Percentiles rank a stretch among this genome's conserved stretches.
Evolutionary conservation across 2,113 vertebrate species (phyloP).

Genomic region (Neodontobutis hainanensis): DNA sequence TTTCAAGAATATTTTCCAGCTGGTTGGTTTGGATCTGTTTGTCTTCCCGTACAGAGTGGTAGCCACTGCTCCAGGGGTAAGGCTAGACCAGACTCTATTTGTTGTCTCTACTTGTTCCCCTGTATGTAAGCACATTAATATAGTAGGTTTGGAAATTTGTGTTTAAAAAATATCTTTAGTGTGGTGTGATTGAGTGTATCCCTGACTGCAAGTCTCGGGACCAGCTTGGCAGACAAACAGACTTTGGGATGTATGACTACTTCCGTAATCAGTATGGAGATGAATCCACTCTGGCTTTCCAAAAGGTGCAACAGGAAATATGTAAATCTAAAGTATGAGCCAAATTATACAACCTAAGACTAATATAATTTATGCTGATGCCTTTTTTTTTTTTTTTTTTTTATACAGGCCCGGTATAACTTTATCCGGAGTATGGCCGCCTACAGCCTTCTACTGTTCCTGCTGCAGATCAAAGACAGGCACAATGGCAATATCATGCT

Average conservation of each 20-base stretch:
- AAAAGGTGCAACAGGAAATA: conserved; percentile 83
- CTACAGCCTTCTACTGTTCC: conserved; percentile 95
- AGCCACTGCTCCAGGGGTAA: conserved; percentile 95
- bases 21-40: conserved; percentile 96
- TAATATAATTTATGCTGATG: background rate
- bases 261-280: conserved; percentile 98
- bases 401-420: conserved; percentile 92
- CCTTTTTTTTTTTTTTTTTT: background rate
- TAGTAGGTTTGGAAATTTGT: background rate
- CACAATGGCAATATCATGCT: conserved; percentile 99
- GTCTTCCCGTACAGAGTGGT: conserved; percentile 98
- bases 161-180: conserved; percentile 74
- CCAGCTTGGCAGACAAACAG: conserved; percentile 96
- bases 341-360: background rate
- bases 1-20: conserved; percentile 98
- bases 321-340: background rate
- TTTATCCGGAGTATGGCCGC: conserved; percentile 99
- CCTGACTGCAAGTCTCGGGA: conserved; percentile 97
- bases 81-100: conserved; percentile 23
- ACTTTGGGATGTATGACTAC: conserved; percentile 99
- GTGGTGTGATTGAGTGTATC: conserved; percentile 98
- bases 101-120: background rate
- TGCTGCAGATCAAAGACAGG: conserved; percentile 98
- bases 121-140: background rate
- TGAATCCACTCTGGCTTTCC: conserved; percentile 94